Evolutionary conservation across 2,797 vertebrate species (phyloP).

Genomic region (Aselliscus stoliczkanus): DNA sequence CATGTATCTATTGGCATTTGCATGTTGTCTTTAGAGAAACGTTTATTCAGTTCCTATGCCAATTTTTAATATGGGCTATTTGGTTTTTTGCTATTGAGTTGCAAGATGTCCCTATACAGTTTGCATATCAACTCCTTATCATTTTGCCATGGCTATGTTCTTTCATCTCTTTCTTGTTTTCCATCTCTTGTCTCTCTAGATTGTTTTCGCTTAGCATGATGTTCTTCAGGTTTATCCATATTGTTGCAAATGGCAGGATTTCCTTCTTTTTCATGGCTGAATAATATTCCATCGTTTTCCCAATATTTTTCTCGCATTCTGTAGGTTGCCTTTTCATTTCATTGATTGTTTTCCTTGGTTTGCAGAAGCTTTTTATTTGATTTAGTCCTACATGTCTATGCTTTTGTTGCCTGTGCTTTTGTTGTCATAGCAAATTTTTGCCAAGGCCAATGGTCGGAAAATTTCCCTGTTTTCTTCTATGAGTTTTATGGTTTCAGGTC

Average conservation of each 20-base stretch:
- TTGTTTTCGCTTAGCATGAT: too few relatives aligned
- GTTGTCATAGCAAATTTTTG: not conserved
- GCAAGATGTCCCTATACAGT: not conserved
- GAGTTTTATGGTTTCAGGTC: not conserved
- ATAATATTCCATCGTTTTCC: not conserved
- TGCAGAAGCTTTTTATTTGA: not conserved
- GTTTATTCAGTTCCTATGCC: not conserved
- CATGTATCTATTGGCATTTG: not conserved
- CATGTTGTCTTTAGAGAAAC: not conserved
- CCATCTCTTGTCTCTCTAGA: too few relatives aligned
- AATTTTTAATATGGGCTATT: not conserved
- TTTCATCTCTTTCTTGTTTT: too few relatives aligned
- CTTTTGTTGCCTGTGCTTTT: not conserved
- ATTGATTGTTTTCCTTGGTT: not conserved
- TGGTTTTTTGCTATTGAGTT: not conserved
- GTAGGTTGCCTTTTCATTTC: not conserved
- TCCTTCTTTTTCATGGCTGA: too few relatives aligned
- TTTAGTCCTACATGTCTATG: not conserved
- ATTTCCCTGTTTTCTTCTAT: not conserved
- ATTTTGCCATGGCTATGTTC: too few relatives aligned
- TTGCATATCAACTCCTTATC: not conserved
- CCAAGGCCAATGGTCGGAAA: not conserved
- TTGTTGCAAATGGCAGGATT: too few relatives aligned
- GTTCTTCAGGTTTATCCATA: too few relatives aligned
- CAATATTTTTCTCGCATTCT: not conserved